These are phyloP conservation scores for Echinarachnius parma DNA, from an alignment of 53 echinoderm and acorn worm genomes.

Conservation along the genomic window DNA sequence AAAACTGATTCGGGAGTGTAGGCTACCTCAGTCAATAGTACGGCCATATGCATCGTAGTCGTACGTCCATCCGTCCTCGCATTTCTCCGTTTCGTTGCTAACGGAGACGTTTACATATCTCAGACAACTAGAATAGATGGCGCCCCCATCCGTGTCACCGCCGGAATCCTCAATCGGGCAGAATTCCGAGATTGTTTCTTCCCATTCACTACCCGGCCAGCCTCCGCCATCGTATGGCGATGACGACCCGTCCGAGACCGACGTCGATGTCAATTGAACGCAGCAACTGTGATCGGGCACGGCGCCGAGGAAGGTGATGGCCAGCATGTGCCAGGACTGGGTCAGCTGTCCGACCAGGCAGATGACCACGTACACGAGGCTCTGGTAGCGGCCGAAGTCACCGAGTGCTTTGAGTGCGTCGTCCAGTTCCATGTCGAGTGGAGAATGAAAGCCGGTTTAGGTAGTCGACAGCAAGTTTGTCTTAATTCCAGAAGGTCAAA, in stretches of 20 bases:
- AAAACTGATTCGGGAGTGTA: too few relatives aligned
- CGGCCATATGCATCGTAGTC: conserved; percentile 54
- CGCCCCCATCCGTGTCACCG: conserved; percentile 15
- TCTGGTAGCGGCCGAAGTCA: conserved; percentile 86
- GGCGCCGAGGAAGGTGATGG: conserved; percentile 81
- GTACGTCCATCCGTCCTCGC: conserved; percentile 77
- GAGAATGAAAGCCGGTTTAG: too few relatives aligned
- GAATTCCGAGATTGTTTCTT: too few relatives aligned
- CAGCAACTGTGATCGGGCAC: conserved; percentile 72
- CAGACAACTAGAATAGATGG: conserved; percentile 58
- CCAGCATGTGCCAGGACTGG: conserved; percentile 92
- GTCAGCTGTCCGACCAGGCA: conserved; percentile 84
- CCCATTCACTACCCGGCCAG: not conserved
- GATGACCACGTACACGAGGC: conserved; percentile 73
- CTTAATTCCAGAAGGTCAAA: too few relatives aligned
- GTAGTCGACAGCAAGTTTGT: too few relatives aligned
- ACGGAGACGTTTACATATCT: conserved; percentile 53
- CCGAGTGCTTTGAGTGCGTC: conserved; percentile 69
- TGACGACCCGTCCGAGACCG: not conserved
- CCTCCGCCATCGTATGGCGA: not conserved
- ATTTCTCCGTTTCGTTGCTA: conserved; percentile 54
- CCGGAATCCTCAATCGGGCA: conserved; percentile 13
- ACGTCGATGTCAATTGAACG: too few relatives aligned
- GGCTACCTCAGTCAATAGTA: conserved; percentile 87
- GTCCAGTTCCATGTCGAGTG: conserved; percentile 91